A percentile compares a stretch with the other conserved stretches of the same genome.
Conservation (phyloP, 2,113 vertebrate genomes). For the Marcusenius ussheri region DNA sequence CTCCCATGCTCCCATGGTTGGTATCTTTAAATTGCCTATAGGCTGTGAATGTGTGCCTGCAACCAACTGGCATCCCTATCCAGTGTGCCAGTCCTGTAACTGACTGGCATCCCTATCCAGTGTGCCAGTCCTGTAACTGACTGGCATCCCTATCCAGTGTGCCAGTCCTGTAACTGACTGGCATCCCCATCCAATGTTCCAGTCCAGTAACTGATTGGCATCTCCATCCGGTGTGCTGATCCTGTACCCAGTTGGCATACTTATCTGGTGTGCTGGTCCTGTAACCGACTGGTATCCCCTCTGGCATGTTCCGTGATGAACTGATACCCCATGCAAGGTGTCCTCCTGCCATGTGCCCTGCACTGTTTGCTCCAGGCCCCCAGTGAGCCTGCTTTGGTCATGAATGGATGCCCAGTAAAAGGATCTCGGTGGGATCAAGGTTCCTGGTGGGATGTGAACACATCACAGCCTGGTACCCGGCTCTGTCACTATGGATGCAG, state of each 20-base stretch:
- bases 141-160: neutral
- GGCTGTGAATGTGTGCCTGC: neutral
- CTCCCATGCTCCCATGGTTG: neutral
- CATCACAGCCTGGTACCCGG: neutral
- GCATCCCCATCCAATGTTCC: neutral
- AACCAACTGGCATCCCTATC: neutral
- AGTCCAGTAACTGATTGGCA: neutral
- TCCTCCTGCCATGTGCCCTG: neutral
- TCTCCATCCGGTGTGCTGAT: neutral
- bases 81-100: neutral
- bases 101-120: neutral
- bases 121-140: neutral
- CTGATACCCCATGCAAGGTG: neutral
- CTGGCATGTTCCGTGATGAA: neutral
- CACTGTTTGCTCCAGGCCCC: neutral
- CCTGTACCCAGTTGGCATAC: too few species aligned
- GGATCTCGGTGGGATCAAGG: too few species aligned
- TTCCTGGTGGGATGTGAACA: too few species aligned
- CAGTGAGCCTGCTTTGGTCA: too few species aligned
- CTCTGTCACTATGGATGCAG: neutral
- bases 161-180: neutral
- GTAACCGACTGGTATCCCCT: neutral
- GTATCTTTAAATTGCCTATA: neutral
- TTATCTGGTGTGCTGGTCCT: too few species aligned
- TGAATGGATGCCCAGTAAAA: too few species aligned